phyloP scores from a whole-genome alignment of 2,113 vertebrate genomes.

The Eptesicus fuscus region DNA sequence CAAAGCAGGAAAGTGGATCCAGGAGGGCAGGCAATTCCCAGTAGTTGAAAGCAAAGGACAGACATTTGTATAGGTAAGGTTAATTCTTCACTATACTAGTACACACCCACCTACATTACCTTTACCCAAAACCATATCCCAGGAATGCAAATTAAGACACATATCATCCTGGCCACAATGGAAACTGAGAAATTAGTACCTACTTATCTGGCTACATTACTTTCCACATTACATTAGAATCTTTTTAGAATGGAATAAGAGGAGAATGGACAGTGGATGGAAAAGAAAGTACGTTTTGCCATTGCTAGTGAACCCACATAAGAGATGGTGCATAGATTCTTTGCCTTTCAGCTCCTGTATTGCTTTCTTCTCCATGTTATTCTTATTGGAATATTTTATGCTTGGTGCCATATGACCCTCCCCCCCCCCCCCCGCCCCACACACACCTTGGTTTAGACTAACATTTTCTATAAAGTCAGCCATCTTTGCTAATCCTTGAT shows the following conservation, averaged over 20 bases:
- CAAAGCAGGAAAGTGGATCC: background rate
- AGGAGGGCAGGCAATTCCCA: too few relatives aligned
- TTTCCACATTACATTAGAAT: background rate
- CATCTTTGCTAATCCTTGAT: background rate
- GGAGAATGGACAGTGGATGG: background rate
- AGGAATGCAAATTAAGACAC: background rate
- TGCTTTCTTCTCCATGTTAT: background rate
- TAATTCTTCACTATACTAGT: background rate
- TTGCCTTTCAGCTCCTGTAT: background rate
- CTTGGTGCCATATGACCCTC: background rate
- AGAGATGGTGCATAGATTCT: background rate
- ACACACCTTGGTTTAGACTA: background rate
- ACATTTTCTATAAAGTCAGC: background rate
- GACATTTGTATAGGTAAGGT: background rate
- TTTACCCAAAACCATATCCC: background rate
- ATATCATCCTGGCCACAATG: background rate
- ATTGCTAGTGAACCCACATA: background rate
- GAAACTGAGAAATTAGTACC: background rate
- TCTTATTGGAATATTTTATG: background rate
- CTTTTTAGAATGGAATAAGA: background rate
- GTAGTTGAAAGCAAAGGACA: background rate
- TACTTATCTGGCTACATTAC: background rate
- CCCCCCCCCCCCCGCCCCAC: fast-evolving
- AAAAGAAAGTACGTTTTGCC: background rate
- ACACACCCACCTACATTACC: too few relatives aligned